Conservation (phyloP, 2,888 invertebrate species). For the Nowickia ferox region DNA sequence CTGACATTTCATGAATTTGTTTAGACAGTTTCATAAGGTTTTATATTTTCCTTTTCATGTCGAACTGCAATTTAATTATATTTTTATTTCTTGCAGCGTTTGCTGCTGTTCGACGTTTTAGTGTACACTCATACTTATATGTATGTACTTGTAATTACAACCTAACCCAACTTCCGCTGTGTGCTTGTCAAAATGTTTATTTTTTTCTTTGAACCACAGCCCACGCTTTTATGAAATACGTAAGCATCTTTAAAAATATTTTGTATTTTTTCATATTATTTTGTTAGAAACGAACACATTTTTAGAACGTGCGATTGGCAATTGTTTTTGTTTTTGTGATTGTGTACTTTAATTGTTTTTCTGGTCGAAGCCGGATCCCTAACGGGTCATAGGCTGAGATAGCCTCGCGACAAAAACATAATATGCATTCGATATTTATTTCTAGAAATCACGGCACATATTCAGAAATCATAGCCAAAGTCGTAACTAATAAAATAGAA, state of each 20-base stretch:
- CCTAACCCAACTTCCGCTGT: constrained; percentile 58
- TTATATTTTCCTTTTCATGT: constrained; percentile 47
- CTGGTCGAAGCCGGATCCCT: too few relatives aligned
- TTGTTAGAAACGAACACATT: not conserved
- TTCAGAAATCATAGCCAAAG: too few relatives aligned
- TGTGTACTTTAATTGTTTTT: not conserved
- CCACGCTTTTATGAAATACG: constrained; percentile 15
- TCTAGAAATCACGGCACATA: too few relatives aligned
- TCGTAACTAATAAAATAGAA: too few relatives aligned
- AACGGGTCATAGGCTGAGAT: too few relatives aligned
- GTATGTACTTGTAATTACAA: not conserved
- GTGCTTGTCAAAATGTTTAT: constrained; percentile 2
- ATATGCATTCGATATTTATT: too few relatives aligned
- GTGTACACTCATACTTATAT: not conserved
- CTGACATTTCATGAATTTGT: constrained; percentile 54
- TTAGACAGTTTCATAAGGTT: constrained; percentile 39
- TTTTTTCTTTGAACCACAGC: not conserved
- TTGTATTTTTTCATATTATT: constrained; percentile 31
- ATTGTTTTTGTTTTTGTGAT: not conserved
- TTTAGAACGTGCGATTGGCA: not conserved
- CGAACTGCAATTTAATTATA: constrained; percentile 49
- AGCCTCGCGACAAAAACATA: too few relatives aligned
- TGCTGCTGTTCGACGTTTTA: constrained; percentile 5
- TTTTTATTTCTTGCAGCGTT: constrained; percentile 31
- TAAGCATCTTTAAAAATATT: constrained; percentile 34